Base-by-base conservation (phyloP, 2,888 invertebrate genomes). In the Cryptops parisi region DNA sequence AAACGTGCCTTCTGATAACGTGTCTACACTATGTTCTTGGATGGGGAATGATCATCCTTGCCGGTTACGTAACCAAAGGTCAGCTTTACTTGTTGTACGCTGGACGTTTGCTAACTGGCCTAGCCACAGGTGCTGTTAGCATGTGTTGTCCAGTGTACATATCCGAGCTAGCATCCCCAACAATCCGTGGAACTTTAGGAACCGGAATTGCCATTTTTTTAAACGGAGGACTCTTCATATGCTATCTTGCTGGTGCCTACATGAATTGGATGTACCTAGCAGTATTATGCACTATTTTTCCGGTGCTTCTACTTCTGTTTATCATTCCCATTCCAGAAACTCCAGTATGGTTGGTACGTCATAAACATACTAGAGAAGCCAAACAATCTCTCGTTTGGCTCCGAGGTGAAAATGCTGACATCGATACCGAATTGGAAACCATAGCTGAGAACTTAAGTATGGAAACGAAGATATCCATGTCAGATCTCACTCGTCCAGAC, bases 261-360 rank as follows among this genome's bases (percentile, higher is more conserved):
- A 67, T 87, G 45, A 72, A 82, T 62, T 94, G 93, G 93, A 79
- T 80, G 22, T 69, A 78, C 56, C 71, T 94, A 57, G 93, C 93
- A 1, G 77, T 80, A 57, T 67, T 89, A 23, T 90, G 89, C 25
- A 80, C 82, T 1, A 70, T 77, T 2, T 69, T 90, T 27, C 83
- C 89, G 0, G 64, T 89, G 44, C 82, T 89, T 1, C 86, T 86
- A 66, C 73, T 89, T 46, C 64, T 86, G 9, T 69, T 84, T 48
- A 84, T 86, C 79, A 77, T 84, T 62, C 70, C 83, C 44, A 83
- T 91, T 58, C 93, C 93, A 1, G 94, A 96, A 72, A 90, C 93
- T 0, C 94, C 96, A 0, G 78, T 88, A 59, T 60, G 64, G 64
- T 47, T 62, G 3, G 33, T 61, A 22, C 47, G 48, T 3, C 55